Evolutionary conservation across 2,888 invertebrate genomes (phyloP), one percentile per base, ranked within the genome.

Genomic region (Philhelius pedissequus): DNA sequence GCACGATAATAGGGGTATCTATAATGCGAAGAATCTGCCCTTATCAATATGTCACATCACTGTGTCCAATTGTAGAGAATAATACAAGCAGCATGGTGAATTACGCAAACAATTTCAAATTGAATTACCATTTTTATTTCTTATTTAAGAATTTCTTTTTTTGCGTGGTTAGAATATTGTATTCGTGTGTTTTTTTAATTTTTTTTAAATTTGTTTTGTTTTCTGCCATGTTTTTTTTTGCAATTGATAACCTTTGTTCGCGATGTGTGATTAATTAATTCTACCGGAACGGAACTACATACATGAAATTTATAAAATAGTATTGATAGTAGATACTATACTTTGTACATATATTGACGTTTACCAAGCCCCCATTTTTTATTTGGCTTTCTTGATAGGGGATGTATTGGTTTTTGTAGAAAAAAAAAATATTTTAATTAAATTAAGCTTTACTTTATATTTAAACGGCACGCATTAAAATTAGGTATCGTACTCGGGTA

Each of bases 181-280:
- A 35, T 32, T 54, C 2, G 20, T 56, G 20, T 20, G 6, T 32
- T 7, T 56, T 32, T 56, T 77, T 1, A n/a, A n/a, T 38, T 70
- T 18, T 71, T 52, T 71, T 15, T n/a, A n/a, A n/a, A n/a, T n/a
- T n/a, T 40, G 4, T 56, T 60, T 66, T 13, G 1, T 30, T 45
- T 68, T 13, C 32, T 25, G 11, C 32, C 50, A n/a, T n/a, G n/a
- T 62, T 58, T 43, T 4, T 35, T 60, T 45, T 43, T 45, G 52
- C 69, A 35, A 70, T 52, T 70, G 76, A 76, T 81, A 81, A 81
- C 76, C 76, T 66, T 15, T 60, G 40, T 40, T 50, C 62, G 27
- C 48, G 70, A 70, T 56, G 43, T 81, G 50, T 76, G 70, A 70
- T 76, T 76, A 76, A 81, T 81, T 76, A 76, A 81, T 76, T 76